Percentiles rank a stretch among this genome's conserved stretches.
Evolutionary conservation across 2,113 vertebrate genomes (phyloP).

Genomic region (Pygoscelis antarcticus): DNA sequence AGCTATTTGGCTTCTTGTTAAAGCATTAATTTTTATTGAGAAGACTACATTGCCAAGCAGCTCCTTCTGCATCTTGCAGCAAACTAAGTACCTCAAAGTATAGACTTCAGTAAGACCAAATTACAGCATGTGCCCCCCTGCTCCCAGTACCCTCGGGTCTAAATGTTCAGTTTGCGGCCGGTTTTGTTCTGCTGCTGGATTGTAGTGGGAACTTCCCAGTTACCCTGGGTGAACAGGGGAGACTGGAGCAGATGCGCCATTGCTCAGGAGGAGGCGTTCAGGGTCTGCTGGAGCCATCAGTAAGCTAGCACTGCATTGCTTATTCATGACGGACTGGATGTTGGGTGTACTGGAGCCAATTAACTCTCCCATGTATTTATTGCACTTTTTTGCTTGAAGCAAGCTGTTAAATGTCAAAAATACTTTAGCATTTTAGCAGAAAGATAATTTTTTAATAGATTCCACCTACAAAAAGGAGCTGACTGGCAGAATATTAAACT

Average conservation of each 20-base stretch:
- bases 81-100: not conserved
- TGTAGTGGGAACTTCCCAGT: not conserved
- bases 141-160: not conserved
- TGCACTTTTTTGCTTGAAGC: slow-evolving; percentile 44
- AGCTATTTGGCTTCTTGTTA: slow-evolving; percentile 58
- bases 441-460: slow-evolving; percentile 66
- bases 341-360: slow-evolving; percentile 33
- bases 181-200: not conserved
- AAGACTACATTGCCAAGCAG: not conserved
- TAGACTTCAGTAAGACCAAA: not conserved
- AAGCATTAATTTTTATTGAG: slow-evolving; percentile 68
- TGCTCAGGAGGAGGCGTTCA: not conserved
- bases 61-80: not conserved
- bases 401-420: slow-evolving; percentile 67
- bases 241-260: not conserved
- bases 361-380: slow-evolving; percentile 54
- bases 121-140: accelerated
- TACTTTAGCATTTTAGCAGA: slow-evolving; percentile 49
- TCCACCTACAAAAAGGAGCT: slow-evolving; percentile 60
- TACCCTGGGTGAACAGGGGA: slow-evolving; percentile 20
- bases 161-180: not conserved
- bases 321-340: not conserved
- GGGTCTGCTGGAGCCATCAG: not conserved
- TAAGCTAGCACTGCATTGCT: not conserved
- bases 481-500: slow-evolving; percentile 54